Evolutionary conservation across 2,888 invertebrate species (phyloP).

Genomic region (Polyommatus iphigenia): DNA sequence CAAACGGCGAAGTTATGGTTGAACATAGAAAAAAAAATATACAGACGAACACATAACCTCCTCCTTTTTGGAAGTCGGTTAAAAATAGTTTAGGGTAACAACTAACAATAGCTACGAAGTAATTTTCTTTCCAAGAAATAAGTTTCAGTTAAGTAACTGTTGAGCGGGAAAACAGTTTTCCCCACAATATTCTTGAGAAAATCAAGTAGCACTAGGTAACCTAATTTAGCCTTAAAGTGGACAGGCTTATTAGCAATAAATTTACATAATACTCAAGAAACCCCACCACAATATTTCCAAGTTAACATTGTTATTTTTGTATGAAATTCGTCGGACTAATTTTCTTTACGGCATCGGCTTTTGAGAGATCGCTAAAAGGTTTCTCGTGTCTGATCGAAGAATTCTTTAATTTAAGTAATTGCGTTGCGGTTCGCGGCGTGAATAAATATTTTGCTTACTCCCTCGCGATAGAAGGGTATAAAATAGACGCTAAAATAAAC

Average conservation of each 20-base stretch:
- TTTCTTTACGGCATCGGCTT: not conserved
- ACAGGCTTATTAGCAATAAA: conserved; percentile 14
- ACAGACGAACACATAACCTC: too few species aligned
- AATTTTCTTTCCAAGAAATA: not conserved
- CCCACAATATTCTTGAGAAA: not conserved
- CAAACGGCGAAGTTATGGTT: too few species aligned
- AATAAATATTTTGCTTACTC: conserved; percentile 9
- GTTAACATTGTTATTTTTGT: conserved; percentile 10
- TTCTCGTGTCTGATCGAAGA: conserved; percentile 6
- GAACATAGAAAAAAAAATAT: too few species aligned
- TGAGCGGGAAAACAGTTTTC: not conserved
- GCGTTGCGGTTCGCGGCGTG: not conserved
- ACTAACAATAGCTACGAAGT: not conserved
- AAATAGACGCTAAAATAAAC: not conserved
- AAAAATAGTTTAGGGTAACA: too few species aligned
- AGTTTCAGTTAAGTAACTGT: not conserved
- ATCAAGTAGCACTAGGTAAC: not conserved
- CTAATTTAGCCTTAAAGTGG: not conserved
- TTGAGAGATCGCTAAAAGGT: not conserved
- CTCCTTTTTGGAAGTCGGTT: too few species aligned
- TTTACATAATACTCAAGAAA: conserved; percentile 12
- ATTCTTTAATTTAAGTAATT: conserved; percentile 19
- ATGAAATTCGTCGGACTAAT: not conserved
- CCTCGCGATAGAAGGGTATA: not conserved
- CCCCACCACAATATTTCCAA: not conserved